A percentile compares a stretch with the other conserved stretches of the same genome.
Conservation (phyloP, 2,797 vertebrate species). For the Picus viridis region DNA sequence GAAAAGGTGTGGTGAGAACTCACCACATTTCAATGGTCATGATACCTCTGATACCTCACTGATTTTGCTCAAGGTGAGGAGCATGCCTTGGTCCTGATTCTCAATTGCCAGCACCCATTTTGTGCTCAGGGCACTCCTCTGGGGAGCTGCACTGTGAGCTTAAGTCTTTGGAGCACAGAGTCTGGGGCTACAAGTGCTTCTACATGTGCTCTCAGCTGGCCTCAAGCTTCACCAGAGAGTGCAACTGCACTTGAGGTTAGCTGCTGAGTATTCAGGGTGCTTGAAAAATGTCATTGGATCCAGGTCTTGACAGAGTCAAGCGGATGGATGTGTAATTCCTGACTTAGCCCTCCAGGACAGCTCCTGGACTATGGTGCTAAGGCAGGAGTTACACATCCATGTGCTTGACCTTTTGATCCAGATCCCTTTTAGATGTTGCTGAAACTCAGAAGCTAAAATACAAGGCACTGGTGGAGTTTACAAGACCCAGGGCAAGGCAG, state of each 20-base stretch:
- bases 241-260: background rate
- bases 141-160: background rate
- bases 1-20: background rate
- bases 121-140: background rate
- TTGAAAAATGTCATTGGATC: background rate
- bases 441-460: background rate
- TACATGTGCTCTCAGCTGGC: background rate
- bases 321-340: background rate
- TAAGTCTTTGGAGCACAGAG: background rate
- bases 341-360: background rate
- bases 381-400: background rate
- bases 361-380: fast-evolving
- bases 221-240: background rate
- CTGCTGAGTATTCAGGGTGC: background rate
- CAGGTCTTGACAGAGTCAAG: background rate
- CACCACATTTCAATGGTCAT: background rate
- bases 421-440: background rate
- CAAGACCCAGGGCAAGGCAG: background rate
- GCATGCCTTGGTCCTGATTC: background rate
- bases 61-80: background rate
- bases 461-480: background rate
- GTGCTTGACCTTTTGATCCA: background rate
- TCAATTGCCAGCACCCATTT: background rate
- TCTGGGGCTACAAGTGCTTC: background rate
- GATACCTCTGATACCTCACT: background rate